A percentile compares a stretch with the other conserved stretches of the same genome.
These are phyloP conservation scores for Miniopterus natalensis DNA, from an alignment of 2,113 vertebrate genomes.

Conservation along the genomic window DNA sequence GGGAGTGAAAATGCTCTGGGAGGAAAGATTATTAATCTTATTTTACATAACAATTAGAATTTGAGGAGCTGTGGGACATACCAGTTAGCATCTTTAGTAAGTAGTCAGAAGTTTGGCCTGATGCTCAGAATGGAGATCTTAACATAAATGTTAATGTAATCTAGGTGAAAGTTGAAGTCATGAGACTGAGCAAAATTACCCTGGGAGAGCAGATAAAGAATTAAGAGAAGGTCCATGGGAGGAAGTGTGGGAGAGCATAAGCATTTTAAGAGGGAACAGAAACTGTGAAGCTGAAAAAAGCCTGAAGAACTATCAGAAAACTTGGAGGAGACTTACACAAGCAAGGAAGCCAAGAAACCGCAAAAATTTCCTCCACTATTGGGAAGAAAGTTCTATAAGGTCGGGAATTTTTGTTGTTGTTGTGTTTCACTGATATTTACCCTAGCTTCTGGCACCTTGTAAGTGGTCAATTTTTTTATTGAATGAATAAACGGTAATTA, in stretches of 20 bases:
- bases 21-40: background rate
- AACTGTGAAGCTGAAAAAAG: background rate
- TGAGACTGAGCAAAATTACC: background rate
- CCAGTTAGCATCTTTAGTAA: background rate
- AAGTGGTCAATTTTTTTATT: background rate
- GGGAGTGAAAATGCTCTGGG: background rate
- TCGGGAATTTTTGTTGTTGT: background rate
- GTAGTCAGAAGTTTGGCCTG: background rate
- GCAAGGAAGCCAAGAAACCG: background rate
- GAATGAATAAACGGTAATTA: constrained; percentile 23
- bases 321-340: background rate
- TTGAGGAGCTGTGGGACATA: background rate
- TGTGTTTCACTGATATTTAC: background rate
- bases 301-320: background rate
- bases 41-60: background rate
- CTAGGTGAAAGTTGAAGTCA: background rate
- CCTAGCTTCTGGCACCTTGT: background rate
- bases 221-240: background rate
- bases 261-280: background rate
- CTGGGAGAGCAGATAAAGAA: background rate
- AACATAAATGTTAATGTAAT: background rate
- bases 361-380: background rate
- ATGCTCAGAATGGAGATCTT: background rate
- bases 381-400: background rate
- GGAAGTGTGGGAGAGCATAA: background rate